Evolutionary conservation across 2,797 vertebrate species (phyloP), one percentile per base, ranked within the genome.

Genomic region (Natrix natrix): DNA sequence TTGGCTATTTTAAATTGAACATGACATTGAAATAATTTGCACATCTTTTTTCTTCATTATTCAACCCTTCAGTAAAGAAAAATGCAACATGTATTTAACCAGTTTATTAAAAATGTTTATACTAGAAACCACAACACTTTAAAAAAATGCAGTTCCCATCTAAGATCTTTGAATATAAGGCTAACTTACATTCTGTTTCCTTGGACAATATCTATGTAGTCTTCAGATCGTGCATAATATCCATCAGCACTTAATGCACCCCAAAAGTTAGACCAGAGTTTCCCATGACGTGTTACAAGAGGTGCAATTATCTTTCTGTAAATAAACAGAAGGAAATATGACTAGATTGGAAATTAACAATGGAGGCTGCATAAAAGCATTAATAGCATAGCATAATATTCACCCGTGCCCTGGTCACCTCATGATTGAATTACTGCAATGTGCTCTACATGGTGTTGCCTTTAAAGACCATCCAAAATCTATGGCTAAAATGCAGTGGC

Each of bases 191-290:
- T 96, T 95, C 99, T 98, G 93, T 98, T 99, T 56, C 99, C 98
- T 97, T 99, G 99, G 94, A 99, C 99, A 91, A 99, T 99, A 96
- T 99, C 99, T 93, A 99, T 97, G 92, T 99, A 99, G 97, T 99
- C 99, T 96, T 99, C 99, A 26, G 99, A 99, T 54, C 99, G 98
- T 60, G 99, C 99, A 24, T 99, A 99, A 95, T 99, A 99, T 26
- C 99, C 99, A 94, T 99, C 99, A 93, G 99, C 98, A 93, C 98
- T 99, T 96, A 99, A 91, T 87, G 99, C 98, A 96, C 99, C 99
- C 99, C 99, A 99, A 97, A 99, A 99, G 97, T 99, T 99, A 95
- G 99, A 99, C 99, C 99, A 99, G 86, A 99, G 97, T 96, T 99
- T 99, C 94, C 99, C 97, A 91, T 99, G 98, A 90, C 99, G 99